Evolutionary conservation across 2,113 vertebrate genomes (phyloP), one percentile per base, ranked within the genome.

Genomic region (Peromyscus leucopus): DNA sequence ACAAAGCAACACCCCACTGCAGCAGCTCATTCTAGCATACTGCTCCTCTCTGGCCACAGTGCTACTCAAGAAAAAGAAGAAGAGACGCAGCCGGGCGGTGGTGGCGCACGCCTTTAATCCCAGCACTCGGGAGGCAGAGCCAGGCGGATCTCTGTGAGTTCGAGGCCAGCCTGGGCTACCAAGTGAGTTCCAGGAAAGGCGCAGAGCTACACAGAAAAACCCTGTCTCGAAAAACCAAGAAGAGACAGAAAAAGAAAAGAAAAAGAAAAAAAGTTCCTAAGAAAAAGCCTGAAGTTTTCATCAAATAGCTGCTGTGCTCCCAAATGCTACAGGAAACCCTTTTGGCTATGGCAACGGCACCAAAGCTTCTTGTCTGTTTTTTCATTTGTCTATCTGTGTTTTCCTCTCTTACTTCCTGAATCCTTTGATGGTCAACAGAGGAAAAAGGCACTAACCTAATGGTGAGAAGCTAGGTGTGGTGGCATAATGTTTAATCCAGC

Each of bases 201-300:
- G 42, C 42, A 42, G 4, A 42, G 42, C 42, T 42, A 42, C 42
- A 42, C 42, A 42, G 42, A 42, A 4, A 42, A 42, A 42, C 42
- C 42, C 42, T 42, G 42, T 42, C 42, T 42, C 4, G 42, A 42
- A 42, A 42, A 42, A 42, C 42, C 42, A 48, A 51, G 28, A 67
- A 59, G 57, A 59, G 57, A 59, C 1, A 10, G 24, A 65, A 39
- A 48, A 9, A 95, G 82, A n/a, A 51, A 42, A 71, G 15, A 33
- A 71, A 33, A 71, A 9, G 7, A 94, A 46, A 84, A 84, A 17
- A n/a, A 95, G 76, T 94, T 84, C 95, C 91, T n/a, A 94, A 69
- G 57, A 94, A 95, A 97, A 94, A 36, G 67, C 28, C 48, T 91
- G 3, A 95, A 78, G 65, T 94, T 96, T 95, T 91, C 67, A 95